Evolutionary conservation across 2,113 vertebrate species (phyloP).

Genomic region (Cavia aperea): DNA sequence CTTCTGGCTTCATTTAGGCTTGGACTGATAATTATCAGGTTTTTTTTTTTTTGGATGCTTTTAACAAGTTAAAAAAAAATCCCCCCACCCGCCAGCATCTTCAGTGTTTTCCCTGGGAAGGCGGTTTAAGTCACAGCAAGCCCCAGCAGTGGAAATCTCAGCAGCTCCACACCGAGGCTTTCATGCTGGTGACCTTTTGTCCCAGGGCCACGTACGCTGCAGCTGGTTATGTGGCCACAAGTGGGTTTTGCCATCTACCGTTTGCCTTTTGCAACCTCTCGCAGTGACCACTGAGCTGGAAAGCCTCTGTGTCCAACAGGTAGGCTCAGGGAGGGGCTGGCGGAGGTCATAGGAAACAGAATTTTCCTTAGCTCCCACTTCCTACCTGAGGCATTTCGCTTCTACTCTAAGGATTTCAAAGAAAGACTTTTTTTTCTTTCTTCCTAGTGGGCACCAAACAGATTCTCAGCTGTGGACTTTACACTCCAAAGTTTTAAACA

Average conservation of each 20-base stretch:
- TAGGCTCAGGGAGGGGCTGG: not conserved
- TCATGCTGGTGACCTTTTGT: not conserved
- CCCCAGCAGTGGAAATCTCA: not conserved
- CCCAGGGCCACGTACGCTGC: not conserved
- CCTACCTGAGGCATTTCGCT: not conserved
- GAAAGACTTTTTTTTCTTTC: not conserved
- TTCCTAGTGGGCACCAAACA: not conserved
- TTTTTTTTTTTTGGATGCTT: conserved; percentile 4
- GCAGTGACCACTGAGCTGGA: not conserved
- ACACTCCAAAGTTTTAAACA: not conserved
- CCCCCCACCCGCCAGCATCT: not conserved
- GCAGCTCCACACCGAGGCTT: not conserved
- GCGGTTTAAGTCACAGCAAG: not conserved
- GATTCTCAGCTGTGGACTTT: not conserved
- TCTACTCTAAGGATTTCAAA: not conserved
- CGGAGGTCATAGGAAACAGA: not conserved
- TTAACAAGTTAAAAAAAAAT: not conserved
- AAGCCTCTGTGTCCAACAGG: not conserved
- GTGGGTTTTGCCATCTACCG: not conserved
- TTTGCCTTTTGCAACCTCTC: not conserved
- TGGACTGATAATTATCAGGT: conserved; percentile 43
- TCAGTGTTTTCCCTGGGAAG: not conserved
- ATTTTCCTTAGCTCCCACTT: not conserved
- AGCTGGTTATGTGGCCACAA: not conserved
- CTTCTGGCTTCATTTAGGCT: conserved; percentile 36